Conservation (phyloP, 2,797 vertebrate genomes). For the Crenichthys baileyi region DNA sequence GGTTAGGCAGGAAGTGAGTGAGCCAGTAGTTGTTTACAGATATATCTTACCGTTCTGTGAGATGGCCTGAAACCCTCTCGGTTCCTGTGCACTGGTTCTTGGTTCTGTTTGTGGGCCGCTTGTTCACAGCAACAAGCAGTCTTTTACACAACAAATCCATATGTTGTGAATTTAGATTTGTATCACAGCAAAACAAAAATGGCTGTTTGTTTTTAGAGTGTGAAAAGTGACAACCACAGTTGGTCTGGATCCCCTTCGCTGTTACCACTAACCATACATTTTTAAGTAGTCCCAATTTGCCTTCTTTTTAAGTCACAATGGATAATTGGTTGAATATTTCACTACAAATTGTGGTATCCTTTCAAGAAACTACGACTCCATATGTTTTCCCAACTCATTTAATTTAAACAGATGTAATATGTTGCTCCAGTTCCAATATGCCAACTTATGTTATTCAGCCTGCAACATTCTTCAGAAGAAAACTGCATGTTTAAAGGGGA, state of each 20-base stretch:
- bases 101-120: background rate
- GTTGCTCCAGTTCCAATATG: too few species aligned
- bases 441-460: too few species aligned
- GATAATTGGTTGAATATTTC: background rate
- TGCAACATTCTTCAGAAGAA: too few species aligned
- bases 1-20: background rate
- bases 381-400: background rate
- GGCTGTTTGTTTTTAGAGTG: background rate
- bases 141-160: background rate
- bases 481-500: too few species aligned
- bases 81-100: background rate
- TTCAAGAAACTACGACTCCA: background rate
- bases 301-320: background rate
- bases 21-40: background rate
- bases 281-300: background rate
- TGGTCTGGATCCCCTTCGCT: background rate
- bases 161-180: background rate
- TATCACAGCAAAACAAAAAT: background rate
- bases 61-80: background rate
- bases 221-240: background rate
- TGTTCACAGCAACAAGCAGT: background rate
- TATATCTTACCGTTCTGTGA: background rate
- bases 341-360: background rate
- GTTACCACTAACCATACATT: background rate
- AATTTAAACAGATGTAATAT: background rate